These are phyloP conservation scores for Typhlomys cinereus DNA, from an alignment of 2,113 vertebrate genomes.

Conservation along the genomic window DNA sequence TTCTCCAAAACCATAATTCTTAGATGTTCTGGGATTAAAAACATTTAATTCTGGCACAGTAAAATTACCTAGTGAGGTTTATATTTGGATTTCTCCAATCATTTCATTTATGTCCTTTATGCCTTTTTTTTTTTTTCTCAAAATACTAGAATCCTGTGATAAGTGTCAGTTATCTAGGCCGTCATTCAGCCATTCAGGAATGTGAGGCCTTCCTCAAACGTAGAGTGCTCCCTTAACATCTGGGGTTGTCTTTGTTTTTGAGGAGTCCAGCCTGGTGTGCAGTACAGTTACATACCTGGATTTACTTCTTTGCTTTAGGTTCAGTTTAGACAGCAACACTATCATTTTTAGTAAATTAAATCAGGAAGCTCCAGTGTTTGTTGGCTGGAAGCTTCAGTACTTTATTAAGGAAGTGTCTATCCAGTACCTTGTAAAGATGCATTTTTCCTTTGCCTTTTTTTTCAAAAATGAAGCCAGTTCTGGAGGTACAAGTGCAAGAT, in stretches of 20 bases:
- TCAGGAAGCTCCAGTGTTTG: neutral
- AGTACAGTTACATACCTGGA: neutral
- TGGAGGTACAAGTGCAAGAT: too few relatives aligned
- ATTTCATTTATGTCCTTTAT: neutral
- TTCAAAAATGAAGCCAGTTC: too few relatives aligned
- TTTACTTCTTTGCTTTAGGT: neutral
- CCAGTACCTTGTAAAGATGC: neutral
- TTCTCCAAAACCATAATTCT: neutral
- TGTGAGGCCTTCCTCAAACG: neutral
- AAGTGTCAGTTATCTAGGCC: neutral
- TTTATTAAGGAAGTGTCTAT: neutral
- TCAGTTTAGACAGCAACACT: neutral
- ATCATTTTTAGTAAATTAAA: neutral
- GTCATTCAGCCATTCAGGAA: neutral
- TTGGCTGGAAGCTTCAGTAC: neutral
- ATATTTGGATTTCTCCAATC: neutral
- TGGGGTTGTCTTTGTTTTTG: neutral
- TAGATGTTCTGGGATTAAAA: neutral
- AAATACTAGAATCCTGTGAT: neutral
- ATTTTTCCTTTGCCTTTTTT: neutral
- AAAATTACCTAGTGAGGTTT: neutral
- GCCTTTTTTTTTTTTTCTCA: neutral
- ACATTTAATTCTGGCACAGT: neutral
- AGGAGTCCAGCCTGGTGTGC: neutral
- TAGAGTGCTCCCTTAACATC: neutral